Base-by-base conservation (phyloP, 2,888 invertebrate genomes). In the Andrena flavipes region DNA sequence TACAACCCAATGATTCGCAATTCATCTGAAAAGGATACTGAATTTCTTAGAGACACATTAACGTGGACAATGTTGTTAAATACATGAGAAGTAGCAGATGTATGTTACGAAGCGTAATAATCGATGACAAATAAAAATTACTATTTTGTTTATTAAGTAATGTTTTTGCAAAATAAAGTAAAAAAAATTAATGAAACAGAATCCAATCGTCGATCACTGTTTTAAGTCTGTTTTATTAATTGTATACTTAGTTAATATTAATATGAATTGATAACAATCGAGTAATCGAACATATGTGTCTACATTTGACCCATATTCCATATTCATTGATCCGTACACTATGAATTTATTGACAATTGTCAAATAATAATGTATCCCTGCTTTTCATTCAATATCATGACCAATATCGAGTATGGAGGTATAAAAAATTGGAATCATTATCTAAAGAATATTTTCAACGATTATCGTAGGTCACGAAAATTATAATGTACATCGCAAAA, bases 231-330 rank as follows among this genome's bases (percentile, higher is more conserved):
- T 79, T 78, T 73, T 80, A 80, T 72, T 80, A 49, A 42, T 62
- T 20, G 7, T 69, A 30, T 68, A 72, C 63, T 72, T 79, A 56
- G 20, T 64, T 81, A 64, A 69, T 64, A 29, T 80, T 69, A 70
- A 54, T 75, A 67, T 71, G 56, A 42, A 81, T 75, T 71, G 64
- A 59, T 56, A 67, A 81, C 63, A 75, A 75, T n/a, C 42, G 49
- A 75, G 51, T 76, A 70, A 77, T 69, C 65, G 73, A 81, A 82
- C 76, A 79, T 60, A 80, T 80, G 80, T 70, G 49, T 76, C 74
- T 77, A 60, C 63, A 67, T 80, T 67, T 67, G 30, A 29, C n/a
- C n/a, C n/a, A n/a, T n/a, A n/a, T n/a, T 29, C 2, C 6, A 30
- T 64, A 16, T 23, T 16, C 8, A 51, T 54, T 51, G 51, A 20